Base-by-base conservation (phyloP, 2,888 invertebrate genomes). In the Pseudolycoriella hygida region DNA sequence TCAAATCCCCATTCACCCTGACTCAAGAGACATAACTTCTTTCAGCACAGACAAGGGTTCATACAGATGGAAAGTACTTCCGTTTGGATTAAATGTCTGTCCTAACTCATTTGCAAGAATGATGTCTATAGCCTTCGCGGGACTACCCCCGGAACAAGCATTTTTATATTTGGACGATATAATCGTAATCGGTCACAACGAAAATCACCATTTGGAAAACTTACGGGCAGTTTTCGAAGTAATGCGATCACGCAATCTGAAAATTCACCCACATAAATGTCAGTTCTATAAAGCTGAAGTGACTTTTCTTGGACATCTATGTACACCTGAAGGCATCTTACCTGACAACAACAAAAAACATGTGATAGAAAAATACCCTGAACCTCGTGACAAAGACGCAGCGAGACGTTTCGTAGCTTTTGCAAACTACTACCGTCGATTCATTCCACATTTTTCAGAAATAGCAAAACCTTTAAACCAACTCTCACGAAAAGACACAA, bases 91-190 rank as follows among this genome's bases (percentile, higher is more conserved):
- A 17, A 48, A 47, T 14, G 48, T 53, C 2, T 49, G 51, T 30
- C 52, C 52, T 8, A 51, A 50, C 34, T 51, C 53, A 38, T 55
- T 56, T 40, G 47, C 47, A 40, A 18, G 54, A 40, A 53, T 55
- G 53, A 54, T 56, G 55, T 40, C 49, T 3, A 32, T 51, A 2
- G 52, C 52, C 10, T 52, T 54, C 46, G 42, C 50, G 11, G 49
- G 51, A 3, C 8, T 50, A 17, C 40, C 42, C 8, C 52, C 50
- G 2, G 48, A 48, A 45, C 47, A 49, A 48, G 46, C 47, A 40
- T 53, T 54, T 25, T 32, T 54, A 14, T 52, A 50, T 32, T 52
- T 52, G 48, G 51, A 53, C 44, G 53, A 54, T 48, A 38, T 52
- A 14, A 48, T 53, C 8, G 52, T 52, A 6, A 48, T 51, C 10